These are phyloP conservation scores for Bombus superbus DNA, from an alignment of 1,140 invertebrate genomes.

Conservation along the genomic window DNA sequence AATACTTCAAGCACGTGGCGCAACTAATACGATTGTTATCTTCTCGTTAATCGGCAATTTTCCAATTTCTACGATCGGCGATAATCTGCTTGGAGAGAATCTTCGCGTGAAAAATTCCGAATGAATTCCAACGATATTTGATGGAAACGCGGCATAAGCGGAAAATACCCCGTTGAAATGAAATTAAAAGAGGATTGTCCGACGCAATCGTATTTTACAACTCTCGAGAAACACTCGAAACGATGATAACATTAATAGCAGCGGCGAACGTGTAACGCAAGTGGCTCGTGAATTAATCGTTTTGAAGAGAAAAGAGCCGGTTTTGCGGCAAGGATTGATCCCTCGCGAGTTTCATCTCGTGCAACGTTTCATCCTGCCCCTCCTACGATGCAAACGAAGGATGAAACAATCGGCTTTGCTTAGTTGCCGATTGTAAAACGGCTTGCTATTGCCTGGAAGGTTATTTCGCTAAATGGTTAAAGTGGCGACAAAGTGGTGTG, in stretches of 20 bases:
- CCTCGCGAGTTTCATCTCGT: neutral
- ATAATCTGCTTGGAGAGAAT: no score
- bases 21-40: no score
- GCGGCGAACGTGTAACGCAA: neutral
- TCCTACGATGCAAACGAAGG: neutral
- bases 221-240: neutral
- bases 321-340: conserved; percentile 11
- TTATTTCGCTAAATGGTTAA: neutral
- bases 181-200: no score
- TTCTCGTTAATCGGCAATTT: no score
- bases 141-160: no score
- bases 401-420: neutral
- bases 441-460: neutral
- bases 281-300: conserved; percentile 21
- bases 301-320: neutral
- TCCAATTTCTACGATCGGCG: no score
- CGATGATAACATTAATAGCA: neutral
- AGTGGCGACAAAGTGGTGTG: neutral
- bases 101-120: no score
- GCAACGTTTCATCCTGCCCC: neutral
- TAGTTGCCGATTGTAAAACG: neutral
- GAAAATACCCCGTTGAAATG: no score
- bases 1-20: no score
- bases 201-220: neutral
- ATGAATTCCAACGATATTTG: no score